Conservation (phyloP, 2,113 vertebrate species). For the Xenopus borealis region DNA sequence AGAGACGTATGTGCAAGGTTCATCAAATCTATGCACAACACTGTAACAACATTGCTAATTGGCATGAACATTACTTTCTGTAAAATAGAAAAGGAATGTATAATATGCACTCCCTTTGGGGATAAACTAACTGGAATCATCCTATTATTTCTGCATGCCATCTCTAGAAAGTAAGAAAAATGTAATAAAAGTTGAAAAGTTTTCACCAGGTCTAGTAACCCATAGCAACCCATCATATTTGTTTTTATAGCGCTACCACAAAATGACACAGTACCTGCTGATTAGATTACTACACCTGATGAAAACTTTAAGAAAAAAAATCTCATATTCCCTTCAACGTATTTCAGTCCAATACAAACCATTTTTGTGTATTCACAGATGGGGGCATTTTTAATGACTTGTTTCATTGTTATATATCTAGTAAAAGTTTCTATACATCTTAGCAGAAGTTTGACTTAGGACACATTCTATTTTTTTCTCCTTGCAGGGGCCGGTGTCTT, state of each 20-base stretch:
- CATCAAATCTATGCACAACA: constrained; percentile 28
- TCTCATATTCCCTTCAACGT: no score
- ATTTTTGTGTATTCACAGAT: no score
- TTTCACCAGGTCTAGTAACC: background rate
- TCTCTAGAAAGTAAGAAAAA: background rate
- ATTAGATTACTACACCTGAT: no score
- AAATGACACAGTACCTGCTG: no score
- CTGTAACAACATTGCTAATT: constrained; percentile 32
- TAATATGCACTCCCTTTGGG: background rate
- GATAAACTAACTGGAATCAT: background rate
- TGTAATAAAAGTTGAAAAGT: no score
- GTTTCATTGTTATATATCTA: no score
- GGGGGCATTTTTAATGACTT: no score
- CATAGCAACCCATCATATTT: background rate
- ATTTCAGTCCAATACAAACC: no score
- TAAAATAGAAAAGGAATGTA: background rate
- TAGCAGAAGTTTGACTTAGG: no score
- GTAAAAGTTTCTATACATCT: no score
- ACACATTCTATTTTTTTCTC: background rate
- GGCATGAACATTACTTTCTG: constrained; percentile 26
- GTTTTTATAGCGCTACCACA: no score
- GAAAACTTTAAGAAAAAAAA: no score
- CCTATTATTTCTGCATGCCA: background rate
- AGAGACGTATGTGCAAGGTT: constrained; percentile 18
- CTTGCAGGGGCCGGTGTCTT: constrained; percentile 92